Evolutionary conservation across 2,113 vertebrate species (phyloP).

Genomic region (Apodemus sylvaticus): DNA sequence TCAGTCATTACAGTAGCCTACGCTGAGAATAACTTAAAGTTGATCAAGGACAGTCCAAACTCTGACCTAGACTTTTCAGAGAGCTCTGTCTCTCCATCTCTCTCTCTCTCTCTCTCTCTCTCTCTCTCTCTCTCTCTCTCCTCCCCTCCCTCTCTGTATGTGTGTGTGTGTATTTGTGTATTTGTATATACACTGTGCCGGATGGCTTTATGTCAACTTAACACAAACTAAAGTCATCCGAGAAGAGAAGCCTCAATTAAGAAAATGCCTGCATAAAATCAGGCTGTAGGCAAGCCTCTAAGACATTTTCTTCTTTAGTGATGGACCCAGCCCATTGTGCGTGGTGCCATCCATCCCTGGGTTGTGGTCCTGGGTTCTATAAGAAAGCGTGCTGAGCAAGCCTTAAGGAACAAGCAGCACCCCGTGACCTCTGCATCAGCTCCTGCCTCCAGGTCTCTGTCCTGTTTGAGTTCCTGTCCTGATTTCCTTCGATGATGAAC

Average conservation of each 20-base stretch:
- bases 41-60: neutral
- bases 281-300: neutral
- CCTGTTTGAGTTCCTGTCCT: neutral
- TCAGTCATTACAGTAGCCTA: neutral
- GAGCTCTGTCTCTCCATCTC: neutral
- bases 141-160: too few relatives aligned
- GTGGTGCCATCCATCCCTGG: neutral
- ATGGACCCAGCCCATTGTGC: neutral
- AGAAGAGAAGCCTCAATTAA: too few relatives aligned
- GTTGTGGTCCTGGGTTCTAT: neutral
- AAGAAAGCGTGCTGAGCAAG: too few relatives aligned
- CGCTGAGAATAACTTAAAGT: constrained; percentile 7
- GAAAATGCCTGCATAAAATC: too few relatives aligned
- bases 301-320: neutral
- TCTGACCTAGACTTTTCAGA: neutral
- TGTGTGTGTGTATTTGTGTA: neutral
- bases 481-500: neutral
- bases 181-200: neutral
- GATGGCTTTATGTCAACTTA: neutral
- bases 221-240: neutral
- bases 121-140: neutral
- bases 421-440: neutral
- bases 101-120: too few relatives aligned
- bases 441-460: neutral
- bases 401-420: too few relatives aligned